These are phyloP conservation scores for Drosophila barbarae DNA, from an alignment of 2,888 invertebrate species.

Conservation along the genomic window DNA sequence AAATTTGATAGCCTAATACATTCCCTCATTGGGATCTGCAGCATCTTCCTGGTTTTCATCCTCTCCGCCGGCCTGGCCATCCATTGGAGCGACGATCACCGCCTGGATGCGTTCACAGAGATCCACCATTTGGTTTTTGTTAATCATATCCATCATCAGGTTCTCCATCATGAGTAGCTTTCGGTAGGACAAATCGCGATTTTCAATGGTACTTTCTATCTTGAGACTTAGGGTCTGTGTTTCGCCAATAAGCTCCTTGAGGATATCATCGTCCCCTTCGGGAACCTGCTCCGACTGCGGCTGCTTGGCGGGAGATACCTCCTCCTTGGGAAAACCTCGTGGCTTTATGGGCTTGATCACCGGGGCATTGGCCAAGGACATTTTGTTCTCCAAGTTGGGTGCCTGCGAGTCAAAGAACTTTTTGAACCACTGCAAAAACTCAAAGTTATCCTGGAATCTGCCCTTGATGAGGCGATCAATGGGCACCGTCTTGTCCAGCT, in stretches of 20 bases:
- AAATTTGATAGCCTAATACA: conserved; percentile 39
- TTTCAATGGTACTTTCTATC: conserved; percentile 7
- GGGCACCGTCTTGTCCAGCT: conserved; percentile 89
- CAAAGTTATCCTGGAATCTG: conserved; percentile 99
- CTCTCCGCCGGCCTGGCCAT: conserved; percentile 29
- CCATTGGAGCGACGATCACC: conserved; percentile 57
- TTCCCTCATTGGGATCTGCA: conserved; percentile 38
- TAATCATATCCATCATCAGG: conserved; percentile 56
- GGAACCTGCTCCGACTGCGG: not conserved
- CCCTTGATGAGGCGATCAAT: conserved; percentile 90
- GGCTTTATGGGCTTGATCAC: conserved; percentile 52
- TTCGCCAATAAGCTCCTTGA: conserved; percentile 16
- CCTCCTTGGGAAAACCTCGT: conserved; percentile 34
- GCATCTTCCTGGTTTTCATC: conserved; percentile 1
- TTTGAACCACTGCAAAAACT: conserved; percentile 99
- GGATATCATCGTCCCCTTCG: conserved; percentile 3
- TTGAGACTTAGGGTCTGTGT: conserved; percentile 20
- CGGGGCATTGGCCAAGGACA: conserved; percentile 44
- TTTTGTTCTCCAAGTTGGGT: conserved; percentile 85
- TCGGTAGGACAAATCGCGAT: conserved; percentile 64
- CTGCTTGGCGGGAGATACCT: conserved; percentile 19
- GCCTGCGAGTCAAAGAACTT: conserved; percentile 99
- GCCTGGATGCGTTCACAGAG: conserved; percentile 60
- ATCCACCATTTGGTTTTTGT: conserved; percentile 48
- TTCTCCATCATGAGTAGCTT: conserved; percentile 69